Conservation (phyloP, 2,888 invertebrate species). For the Oscheius sp. region DNA sequence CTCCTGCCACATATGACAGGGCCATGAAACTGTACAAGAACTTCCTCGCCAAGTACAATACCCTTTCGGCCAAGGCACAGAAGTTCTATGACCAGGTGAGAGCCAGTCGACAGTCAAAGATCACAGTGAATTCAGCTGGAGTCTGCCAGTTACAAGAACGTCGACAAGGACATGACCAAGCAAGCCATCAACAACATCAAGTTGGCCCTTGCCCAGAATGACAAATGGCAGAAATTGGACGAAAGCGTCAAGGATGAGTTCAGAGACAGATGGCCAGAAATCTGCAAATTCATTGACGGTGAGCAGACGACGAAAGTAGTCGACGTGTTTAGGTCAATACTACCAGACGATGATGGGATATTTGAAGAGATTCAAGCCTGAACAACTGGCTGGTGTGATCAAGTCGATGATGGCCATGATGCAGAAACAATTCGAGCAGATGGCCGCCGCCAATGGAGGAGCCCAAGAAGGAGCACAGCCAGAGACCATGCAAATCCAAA, state of each 20-base stretch:
- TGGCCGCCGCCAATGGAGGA: not conserved
- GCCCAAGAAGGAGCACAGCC: not conserved
- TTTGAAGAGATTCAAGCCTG: too few species aligned
- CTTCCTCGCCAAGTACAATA: not conserved
- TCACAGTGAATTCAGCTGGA: not conserved
- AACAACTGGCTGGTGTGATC: too few species aligned
- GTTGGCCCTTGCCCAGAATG: not conserved
- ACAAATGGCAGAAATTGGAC: not conserved
- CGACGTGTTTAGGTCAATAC: too few species aligned
- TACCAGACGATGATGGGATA: too few species aligned
- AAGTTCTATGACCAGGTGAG: not conserved
- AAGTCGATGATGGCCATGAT: too few species aligned
- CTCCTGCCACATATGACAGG: not conserved
- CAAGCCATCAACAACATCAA: not conserved
- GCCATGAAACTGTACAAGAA: not conserved
- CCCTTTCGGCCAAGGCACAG: not conserved
- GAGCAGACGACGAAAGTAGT: too few species aligned
- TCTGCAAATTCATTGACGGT: not conserved
- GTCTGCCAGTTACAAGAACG: not conserved
- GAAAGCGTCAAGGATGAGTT: conserved; percentile 6
- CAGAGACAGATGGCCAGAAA: not conserved
- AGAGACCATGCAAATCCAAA: not conserved
- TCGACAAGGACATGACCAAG: not conserved
- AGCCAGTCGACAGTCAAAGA: too few species aligned
- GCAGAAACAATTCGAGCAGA: too few species aligned